Conservation (phyloP, 2,113 vertebrate species). For the Actenoides hombroni region DNA sequence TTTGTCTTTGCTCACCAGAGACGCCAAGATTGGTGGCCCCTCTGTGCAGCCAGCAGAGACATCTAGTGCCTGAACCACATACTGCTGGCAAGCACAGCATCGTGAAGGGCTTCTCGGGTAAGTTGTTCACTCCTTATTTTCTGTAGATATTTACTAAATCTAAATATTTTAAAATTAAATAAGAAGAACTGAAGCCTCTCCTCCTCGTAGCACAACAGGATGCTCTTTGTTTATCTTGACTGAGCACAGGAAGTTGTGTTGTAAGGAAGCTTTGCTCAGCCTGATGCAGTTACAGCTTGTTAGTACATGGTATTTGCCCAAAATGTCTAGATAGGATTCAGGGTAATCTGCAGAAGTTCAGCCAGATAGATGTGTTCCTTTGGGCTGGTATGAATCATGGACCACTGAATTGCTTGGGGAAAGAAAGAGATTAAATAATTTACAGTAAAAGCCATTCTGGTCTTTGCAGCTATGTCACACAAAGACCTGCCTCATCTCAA, state of each 20-base stretch:
- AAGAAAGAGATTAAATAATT: constrained; percentile 38
- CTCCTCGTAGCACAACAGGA: not conserved
- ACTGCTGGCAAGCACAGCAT: not conserved
- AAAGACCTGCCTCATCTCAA: constrained; percentile 15
- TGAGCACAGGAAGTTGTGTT: not conserved
- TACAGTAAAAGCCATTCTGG: constrained; percentile 13
- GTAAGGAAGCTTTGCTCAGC: not conserved
- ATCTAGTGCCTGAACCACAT: not conserved
- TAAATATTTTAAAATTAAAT: constrained; percentile 6
- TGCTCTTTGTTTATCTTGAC: constrained; percentile 17
- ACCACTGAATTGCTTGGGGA: not conserved
- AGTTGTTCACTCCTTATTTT: not conserved
- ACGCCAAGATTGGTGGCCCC: not conserved
- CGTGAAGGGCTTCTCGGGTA: not conserved
- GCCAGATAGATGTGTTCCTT: not conserved
- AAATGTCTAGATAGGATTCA: not conserved
- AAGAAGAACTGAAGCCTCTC: not conserved
- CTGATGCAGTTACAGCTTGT: not conserved
- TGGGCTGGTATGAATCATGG: constrained; percentile 23
- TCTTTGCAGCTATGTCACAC: not conserved
- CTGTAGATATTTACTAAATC: not conserved
- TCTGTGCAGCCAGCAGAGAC: not conserved
- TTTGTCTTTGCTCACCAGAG: not conserved
- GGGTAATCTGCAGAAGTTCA: constrained; percentile 3
- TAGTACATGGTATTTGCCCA: not conserved